A percentile compares a stretch with the other conserved stretches of the same genome.
phyloP scores from a whole-genome alignment of 1,140 invertebrate species.

The Brachionus rotundiformis region DNA sequence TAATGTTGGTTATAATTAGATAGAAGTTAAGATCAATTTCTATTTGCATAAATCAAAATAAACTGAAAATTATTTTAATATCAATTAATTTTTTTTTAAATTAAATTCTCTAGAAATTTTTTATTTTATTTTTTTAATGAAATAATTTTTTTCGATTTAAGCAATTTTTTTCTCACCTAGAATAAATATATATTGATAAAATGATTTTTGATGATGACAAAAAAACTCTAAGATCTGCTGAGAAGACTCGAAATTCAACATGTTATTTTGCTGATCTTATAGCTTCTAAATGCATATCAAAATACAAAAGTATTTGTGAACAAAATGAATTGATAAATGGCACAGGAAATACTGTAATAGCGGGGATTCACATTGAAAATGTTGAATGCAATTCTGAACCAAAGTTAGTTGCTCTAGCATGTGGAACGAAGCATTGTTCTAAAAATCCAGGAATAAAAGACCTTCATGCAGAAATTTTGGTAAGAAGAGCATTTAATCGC shows the following conservation, averaged over 20 bases:
- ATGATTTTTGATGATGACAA: background rate
- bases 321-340: background rate
- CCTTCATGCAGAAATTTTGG: background rate
- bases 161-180: background rate
- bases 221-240: background rate
- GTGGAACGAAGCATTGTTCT: background rate
- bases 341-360: background rate
- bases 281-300: background rate
- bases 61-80: constrained; percentile 13
- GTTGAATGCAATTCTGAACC: background rate
- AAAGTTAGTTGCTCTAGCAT: background rate
- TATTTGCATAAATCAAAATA: background rate
- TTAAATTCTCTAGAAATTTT: constrained; percentile 3
- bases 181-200: background rate
- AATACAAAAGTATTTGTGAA: background rate
- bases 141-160: background rate
- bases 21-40: constrained; percentile 9
- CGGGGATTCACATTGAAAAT: background rate
- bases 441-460: background rate
- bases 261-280: background rate
- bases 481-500: background rate
- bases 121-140: background rate
- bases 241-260: background rate
- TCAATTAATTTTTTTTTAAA: background rate
- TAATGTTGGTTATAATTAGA: background rate